Evolutionary conservation across 1,140 invertebrate genomes (phyloP), one percentile per base, ranked within the genome.

Genomic region (Oncopodura yosiiana): DNA sequence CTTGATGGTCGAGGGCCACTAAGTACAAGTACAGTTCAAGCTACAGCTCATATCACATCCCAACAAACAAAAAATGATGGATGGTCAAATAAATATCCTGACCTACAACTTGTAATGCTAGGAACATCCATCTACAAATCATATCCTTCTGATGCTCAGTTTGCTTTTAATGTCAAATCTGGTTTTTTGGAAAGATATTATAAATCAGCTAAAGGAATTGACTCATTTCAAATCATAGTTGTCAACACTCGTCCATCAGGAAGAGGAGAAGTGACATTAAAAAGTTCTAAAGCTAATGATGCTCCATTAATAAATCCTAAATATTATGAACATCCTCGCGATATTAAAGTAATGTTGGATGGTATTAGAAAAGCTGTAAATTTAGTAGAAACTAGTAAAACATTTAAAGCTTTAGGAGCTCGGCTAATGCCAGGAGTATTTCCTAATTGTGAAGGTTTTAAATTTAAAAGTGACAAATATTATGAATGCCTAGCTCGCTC

Each of bases 291-390:
- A 71, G 92, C 92, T 0, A 75, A 80, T 5, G 77, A 84, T 4
- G 78, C 86, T 63, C 92, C 92, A 0, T 77, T 84, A 2, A 85
- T 96, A 18, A 84, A 89, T 69, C 91, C 93, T 0, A 92, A 92
- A 66, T 93, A 93, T 65, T 29, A 46, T 16, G 36, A 51, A 16
- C 34, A 50, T n/a, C 30, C 29, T 16, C 23, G 34, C 9, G 58
- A 60, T 39, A 34, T 55, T n/a, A 16, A 48, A 34, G 41, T 55
- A 14, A 32, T 55, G 26, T 12, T 56, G 11, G 54, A 56, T 14
- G 53, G 53, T 23, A 24, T 52, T 16, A 41, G 19, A 19, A 18
- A 42, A 29, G 9, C 29, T 18, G 27, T 52, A 14, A 21, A 43
- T 23, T 24, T 52, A 24, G 18, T 24, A 8, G 50, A 52, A 23